phyloP scores from a whole-genome alignment of 1,140 invertebrate species.

The Nasonia vitripennis region DNA sequence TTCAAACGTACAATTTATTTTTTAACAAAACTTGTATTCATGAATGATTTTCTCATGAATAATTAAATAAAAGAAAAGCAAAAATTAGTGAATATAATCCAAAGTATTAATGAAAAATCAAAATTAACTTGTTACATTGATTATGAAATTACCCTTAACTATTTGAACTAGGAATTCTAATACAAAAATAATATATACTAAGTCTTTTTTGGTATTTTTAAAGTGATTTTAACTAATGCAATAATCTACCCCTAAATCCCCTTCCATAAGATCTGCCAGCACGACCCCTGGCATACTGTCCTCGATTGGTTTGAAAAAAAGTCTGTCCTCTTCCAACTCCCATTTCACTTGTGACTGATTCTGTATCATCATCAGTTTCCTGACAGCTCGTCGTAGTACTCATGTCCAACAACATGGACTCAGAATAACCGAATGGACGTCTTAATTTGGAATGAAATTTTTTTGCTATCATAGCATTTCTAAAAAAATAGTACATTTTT shows the following conservation, averaged over 20 bases:
- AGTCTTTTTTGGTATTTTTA: conserved; percentile 1
- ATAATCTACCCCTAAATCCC: conserved; percentile 43
- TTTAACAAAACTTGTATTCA: background rate
- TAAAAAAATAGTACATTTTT: conserved; percentile 8
- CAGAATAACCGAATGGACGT: conserved; percentile 55
- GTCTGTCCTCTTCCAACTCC: conserved; percentile 56
- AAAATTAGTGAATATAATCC: background rate
- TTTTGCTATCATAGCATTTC: conserved; percentile 28
- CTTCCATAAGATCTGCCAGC: conserved; percentile 4
- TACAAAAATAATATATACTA: background rate
- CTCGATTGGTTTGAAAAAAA: background rate
- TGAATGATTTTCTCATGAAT: background rate
- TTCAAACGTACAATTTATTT: conserved; percentile 24
- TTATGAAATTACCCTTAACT: background rate
- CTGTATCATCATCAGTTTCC: conserved; percentile 45
- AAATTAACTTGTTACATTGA: background rate
- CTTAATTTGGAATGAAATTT: conserved; percentile 23
- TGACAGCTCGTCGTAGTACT: background rate
- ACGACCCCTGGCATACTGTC: conserved; percentile 22
- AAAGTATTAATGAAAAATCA: background rate
- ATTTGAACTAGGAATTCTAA: background rate
- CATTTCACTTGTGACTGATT: conserved; percentile 54
- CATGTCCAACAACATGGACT: conserved; percentile 54
- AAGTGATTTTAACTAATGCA: background rate
- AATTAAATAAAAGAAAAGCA: background rate